Percentiles rank a stretch among this genome's conserved stretches.
phyloP scores from a whole-genome alignment of 2,797 vertebrate genomes.

The Acipenser transmontanus region DNA sequence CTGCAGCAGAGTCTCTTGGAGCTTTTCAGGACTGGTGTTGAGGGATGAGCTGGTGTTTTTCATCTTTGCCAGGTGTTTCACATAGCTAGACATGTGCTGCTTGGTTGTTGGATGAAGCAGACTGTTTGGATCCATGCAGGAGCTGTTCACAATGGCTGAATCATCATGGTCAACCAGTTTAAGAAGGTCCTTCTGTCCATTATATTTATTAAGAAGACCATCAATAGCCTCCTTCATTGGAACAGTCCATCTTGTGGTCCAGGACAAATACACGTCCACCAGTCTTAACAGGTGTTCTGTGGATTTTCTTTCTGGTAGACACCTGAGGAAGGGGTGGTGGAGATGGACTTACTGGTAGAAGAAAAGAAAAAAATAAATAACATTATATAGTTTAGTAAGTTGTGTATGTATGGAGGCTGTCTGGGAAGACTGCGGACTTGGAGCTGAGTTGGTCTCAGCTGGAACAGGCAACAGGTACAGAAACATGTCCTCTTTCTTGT shows the following conservation, averaged over 20 bases:
- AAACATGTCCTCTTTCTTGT: neutral
- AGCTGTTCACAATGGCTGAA: constrained; percentile 16
- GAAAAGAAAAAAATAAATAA: too few relatives aligned
- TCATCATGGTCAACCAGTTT: constrained; percentile 23
- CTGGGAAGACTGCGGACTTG: too few relatives aligned
- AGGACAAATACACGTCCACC: constrained; percentile 23
- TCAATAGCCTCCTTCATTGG: constrained; percentile 20
- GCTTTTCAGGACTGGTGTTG: constrained; percentile 25
- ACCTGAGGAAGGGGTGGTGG: constrained; percentile 4
- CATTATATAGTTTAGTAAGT: too few relatives aligned
- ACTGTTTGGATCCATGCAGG: constrained; percentile 21
- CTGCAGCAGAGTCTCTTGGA: constrained; percentile 19
- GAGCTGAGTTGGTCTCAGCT: neutral
- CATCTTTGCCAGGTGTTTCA: constrained; percentile 17
- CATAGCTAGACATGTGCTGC: constrained; percentile 12
- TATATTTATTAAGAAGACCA: constrained; percentile 14
- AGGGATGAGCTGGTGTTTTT: constrained; percentile 18
- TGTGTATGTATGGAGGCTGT: too few relatives aligned
- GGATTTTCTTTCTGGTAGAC: constrained; percentile 12
- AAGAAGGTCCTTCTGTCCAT: neutral
- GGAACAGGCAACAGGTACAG: neutral
- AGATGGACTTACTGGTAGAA: constrained; percentile 4
- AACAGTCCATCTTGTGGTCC: constrained; percentile 16
- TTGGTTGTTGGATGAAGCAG: constrained; percentile 24
- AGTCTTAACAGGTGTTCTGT: constrained; percentile 24